Evolutionary conservation across 2,113 vertebrate genomes (phyloP), one percentile per base, ranked within the genome.

Genomic region (Notothenia coriiceps): DNA sequence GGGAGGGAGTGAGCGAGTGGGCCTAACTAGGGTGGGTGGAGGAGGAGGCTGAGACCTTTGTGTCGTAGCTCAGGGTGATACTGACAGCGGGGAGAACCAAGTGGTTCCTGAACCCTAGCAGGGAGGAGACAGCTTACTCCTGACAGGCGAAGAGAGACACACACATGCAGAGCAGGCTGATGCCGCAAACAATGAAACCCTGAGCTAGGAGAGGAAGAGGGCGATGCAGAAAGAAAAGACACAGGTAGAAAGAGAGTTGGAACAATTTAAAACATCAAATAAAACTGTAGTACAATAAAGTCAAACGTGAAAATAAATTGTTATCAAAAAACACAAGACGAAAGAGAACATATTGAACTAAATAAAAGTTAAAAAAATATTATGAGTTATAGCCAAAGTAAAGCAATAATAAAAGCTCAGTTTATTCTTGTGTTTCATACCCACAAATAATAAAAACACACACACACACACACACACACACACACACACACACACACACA

Each of bases 51-150:
- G 81, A 86, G 87, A 90, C 87, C 86, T 91, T 80, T 83, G 86
- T 87, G 90, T 88, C 80, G 82, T 92, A 94, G 92, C 89, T 94
- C 89, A 92, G 85, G 88, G 80, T 75, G 84, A 93, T 87, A 67
- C 74, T 89, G 91, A 91, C 90, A 91, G 68, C 14, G 79, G 77
- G 82, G 89, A 87, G 85, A 90, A 88, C 74, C 80, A 49, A 83
- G 80, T 63, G 82, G 62, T 89, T 68, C 78, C 70, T 80, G 74
- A 88, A 86, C 79, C 68, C 77, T 75, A 61, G 75, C 66, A 69
- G 66, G 73, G 82, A 80, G 76, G 75, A 84, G 80, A 77, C 79
- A 70, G 70, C 50, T 83, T 60, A 87, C 69, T 35, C n/a, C n/a
- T 5, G 80, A 77, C 61, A 47, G 69, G 74, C 44, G 70, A 70